Evolutionary conservation across 1,140 invertebrate genomes (phyloP), one percentile per base, ranked within the genome.

Genomic region (Drosophila elegans): DNA sequence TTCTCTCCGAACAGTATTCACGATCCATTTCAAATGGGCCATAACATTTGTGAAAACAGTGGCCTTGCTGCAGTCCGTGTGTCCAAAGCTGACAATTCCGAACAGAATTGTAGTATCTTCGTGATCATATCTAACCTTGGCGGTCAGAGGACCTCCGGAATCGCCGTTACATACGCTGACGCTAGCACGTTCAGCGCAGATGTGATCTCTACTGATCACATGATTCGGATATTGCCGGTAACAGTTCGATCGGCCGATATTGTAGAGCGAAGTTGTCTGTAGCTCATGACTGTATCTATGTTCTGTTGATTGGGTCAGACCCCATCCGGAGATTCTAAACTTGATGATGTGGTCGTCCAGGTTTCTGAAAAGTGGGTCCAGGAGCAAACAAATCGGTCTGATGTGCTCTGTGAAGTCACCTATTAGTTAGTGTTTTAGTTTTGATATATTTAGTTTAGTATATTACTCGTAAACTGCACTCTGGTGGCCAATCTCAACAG

Each of bases 21-120:
- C 2, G 1, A 64, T 64, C 62, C 62, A 64, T 0, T 59, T 21
- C 13, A 64, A 3, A 16, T 64, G 62, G 3, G 41, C n/a, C 62
- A 64, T 64, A 2, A 59, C 54, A n/a, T 64, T 64, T 2, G 62
- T 64, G 7, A 38, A 60, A 0, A 64, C 54, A 11, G 54, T 64
- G 38, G 54, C 54, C 10, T 46, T 32, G 2, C 7, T 7, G 13
- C 62, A 64, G 4, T 3, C 3, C 0, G 1, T 0, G 1, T 10
- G 4, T 0, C 62, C 62, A 3, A n/a, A 59, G 42, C 62, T 64
- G 4, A 38, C 25, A 13, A 64, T 59, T 5, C 62, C 62, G 13
- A 64, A 64, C 25, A 39, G 54, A 13, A 39, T 6, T 21, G 16
- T 27, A 0, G 10, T 29, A 3, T 27, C 25, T 4, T n/a, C 6